Evolutionary conservation across 2,888 invertebrate genomes (phyloP).

Genomic region (Parasteatoda lunata): DNA sequence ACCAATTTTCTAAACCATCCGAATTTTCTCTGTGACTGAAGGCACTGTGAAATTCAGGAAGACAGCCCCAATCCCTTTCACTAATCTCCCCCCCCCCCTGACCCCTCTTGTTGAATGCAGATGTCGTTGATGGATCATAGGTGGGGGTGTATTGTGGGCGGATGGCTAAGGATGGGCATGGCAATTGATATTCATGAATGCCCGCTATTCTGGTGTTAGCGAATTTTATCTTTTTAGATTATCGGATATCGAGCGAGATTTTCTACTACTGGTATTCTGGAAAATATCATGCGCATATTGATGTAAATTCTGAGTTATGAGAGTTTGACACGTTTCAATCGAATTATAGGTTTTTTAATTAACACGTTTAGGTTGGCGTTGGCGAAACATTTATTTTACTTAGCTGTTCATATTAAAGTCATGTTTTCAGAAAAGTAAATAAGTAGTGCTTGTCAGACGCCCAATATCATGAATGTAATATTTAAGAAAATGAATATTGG

Average conservation of each 20-base stretch:
- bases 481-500: too few species aligned
- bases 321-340: neutral
- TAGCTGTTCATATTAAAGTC: neutral
- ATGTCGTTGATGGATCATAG: slow-evolving; percentile 56
- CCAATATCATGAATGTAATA: too few species aligned
- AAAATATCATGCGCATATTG: slow-evolving; percentile 4
- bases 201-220: slow-evolving; percentile 33
- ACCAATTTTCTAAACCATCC: neutral
- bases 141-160: neutral
- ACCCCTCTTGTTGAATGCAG: slow-evolving; percentile 31
- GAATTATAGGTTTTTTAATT: slow-evolving; percentile 5
- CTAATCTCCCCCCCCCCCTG: neutral
- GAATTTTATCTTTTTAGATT: slow-evolving; percentile 44
- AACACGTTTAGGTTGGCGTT: neutral
- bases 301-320: neutral
- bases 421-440: neutral
- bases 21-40: slow-evolving; percentile 6
- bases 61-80: neutral
- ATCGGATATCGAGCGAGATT: slow-evolving; percentile 43
- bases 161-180: slow-evolving; percentile 16
- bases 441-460: too few species aligned
- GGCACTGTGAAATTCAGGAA: slow-evolving; percentile 22
- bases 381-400: neutral
- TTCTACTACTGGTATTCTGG: slow-evolving; percentile 17
- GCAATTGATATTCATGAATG: slow-evolving; percentile 66